Conservation (phyloP, 2,888 invertebrate genomes). For the Drosophila phalerata region DNA sequence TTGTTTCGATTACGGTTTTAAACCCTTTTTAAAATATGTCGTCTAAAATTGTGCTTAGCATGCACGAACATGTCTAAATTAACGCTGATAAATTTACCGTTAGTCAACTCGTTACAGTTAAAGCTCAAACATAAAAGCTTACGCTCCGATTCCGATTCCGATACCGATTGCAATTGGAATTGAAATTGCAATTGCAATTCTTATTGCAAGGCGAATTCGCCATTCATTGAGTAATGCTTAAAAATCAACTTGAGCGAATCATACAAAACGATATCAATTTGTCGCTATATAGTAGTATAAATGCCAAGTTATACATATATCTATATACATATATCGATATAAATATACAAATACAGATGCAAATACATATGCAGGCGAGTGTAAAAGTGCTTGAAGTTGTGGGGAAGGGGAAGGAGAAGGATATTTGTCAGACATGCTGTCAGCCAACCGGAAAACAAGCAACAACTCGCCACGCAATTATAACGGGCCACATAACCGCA, state of each 20-base stretch:
- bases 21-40: too few relatives aligned
- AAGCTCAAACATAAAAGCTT: background rate
- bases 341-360: conserved; percentile 3
- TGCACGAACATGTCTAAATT: background rate
- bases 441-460: conserved; percentile 85
- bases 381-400: conserved; percentile 5
- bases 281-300: conserved; percentile 75
- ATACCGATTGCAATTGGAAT: background rate
- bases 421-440: conserved; percentile 28
- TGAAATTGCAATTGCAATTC: conserved; percentile 3
- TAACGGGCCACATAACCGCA: conserved; percentile 48
- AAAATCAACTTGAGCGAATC: conserved; percentile 81
- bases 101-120: background rate
- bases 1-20: too few relatives aligned
- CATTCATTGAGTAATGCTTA: conserved; percentile 64
- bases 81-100: background rate
- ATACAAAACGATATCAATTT: conserved; percentile 80
- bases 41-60: background rate
- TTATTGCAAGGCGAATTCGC: conserved; percentile 31
- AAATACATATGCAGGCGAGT: conserved; percentile 2
- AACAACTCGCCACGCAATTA: conserved; percentile 76
- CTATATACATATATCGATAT: conserved; percentile 16
- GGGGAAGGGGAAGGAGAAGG: conserved; percentile 1
- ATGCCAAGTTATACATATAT: conserved; percentile 40
- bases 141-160: background rate